These are phyloP conservation scores for Megaustenia siamemsis DNA, from an alignment of 2,888 invertebrate genomes.

Conservation along the genomic window DNA sequence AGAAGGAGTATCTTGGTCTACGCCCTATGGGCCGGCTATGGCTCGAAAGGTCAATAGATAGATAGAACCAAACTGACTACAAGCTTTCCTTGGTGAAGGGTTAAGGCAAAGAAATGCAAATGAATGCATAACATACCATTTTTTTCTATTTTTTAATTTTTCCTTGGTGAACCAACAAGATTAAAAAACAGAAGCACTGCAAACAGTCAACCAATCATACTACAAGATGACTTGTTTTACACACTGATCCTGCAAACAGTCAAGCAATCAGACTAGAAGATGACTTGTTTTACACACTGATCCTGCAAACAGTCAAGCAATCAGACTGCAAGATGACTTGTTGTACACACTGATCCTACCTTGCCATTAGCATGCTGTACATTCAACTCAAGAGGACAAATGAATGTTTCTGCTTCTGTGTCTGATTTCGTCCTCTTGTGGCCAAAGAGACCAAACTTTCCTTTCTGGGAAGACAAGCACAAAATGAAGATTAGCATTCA, in stretches of 20 bases:
- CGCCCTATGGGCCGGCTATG: no score
- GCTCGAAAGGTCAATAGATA: no score
- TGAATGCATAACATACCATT: no score
- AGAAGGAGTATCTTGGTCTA: no score
- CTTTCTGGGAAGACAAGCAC: slow-evolving; percentile 63
- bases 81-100: no score
- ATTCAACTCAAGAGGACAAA: slow-evolving; percentile 87
- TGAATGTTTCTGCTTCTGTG: slow-evolving; percentile 90
- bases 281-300: not conserved
- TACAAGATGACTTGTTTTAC: not conserved
- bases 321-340: not conserved
- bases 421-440: slow-evolving; percentile 86
- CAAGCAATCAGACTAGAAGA: no score
- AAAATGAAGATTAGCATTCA: not conserved
- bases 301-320: not conserved
- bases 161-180: no score
- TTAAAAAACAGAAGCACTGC: no score
- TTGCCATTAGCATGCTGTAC: slow-evolving; percentile 48
- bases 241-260: no score
- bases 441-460: slow-evolving; percentile 80
- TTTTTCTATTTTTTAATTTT: no score
- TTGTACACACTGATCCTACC: slow-evolving; percentile 15
- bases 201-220: not conserved
- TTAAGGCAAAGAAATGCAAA: no score
- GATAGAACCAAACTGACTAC: no score